Evolutionary conservation across 1,140 invertebrate genomes (phyloP).

Genomic region (Brachionus rotundiformis): DNA sequence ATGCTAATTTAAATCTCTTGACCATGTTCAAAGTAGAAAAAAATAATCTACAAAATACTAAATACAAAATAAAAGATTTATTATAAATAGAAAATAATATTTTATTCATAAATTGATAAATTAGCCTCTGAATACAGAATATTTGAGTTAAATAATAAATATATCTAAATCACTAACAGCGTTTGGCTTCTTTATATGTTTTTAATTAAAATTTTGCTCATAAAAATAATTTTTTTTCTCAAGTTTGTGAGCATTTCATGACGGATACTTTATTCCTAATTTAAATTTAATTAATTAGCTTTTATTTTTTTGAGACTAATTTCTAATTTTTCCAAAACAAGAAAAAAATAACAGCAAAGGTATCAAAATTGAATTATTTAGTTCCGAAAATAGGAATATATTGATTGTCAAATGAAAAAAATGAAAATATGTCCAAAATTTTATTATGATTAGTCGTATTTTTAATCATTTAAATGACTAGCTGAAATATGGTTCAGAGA

Average conservation of each 20-base stretch:
- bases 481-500: slow-evolving; percentile 6
- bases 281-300: no score
- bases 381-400: not conserved
- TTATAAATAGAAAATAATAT: not conserved
- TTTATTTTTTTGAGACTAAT: no score
- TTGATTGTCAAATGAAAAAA: not conserved
- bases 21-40: not conserved
- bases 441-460: not conserved
- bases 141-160: not conserved
- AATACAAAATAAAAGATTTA: no score
- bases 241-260: no score
- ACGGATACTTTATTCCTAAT: no score
- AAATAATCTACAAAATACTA: no score
- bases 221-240: no score
- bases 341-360: not conserved
- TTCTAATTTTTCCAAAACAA: not conserved
- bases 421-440: slow-evolving; percentile 2
- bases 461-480: slow-evolving; percentile 11
- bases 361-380: not conserved
- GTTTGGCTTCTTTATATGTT: not conserved
- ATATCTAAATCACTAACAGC: no score
- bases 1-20: not conserved
- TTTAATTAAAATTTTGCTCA: no score
- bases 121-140: not conserved
- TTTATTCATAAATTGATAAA: not conserved